These are phyloP conservation scores for Percopsis omiscomaycus DNA, from an alignment of 2,797 vertebrate species.

Conservation along the genomic window DNA sequence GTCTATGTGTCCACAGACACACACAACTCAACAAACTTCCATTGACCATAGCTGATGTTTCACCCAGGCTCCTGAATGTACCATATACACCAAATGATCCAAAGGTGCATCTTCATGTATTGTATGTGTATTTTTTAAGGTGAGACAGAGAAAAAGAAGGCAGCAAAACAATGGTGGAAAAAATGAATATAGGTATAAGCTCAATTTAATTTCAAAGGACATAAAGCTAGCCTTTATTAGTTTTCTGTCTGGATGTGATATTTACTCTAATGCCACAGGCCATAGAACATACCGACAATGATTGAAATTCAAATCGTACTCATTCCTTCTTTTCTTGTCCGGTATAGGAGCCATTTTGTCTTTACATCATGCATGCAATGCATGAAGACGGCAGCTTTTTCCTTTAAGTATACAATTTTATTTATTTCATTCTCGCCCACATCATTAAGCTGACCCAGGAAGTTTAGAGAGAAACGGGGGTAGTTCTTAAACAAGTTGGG, in stretches of 20 bases:
- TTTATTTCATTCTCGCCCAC: slow-evolving; percentile 7
- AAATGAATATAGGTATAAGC: slow-evolving; percentile 44
- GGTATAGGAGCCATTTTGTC: slow-evolving; percentile 49
- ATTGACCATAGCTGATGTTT: slow-evolving; percentile 45
- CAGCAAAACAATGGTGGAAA: slow-evolving; percentile 48
- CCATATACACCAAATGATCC: slow-evolving; percentile 49
- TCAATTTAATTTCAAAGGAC: slow-evolving; percentile 77
- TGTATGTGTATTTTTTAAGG: slow-evolving; percentile 44
- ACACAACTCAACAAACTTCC: slow-evolving; percentile 53
- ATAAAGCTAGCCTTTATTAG: slow-evolving; percentile 73
- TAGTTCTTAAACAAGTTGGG: slow-evolving; percentile 46
- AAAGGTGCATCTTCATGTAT: slow-evolving; percentile 50
- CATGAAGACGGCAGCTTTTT: no score
- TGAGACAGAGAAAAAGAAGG: slow-evolving; percentile 11
- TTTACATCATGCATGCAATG: neutral
- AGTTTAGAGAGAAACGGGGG: slow-evolving; percentile 26
- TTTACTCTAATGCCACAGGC: slow-evolving; percentile 54
- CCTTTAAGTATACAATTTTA: slow-evolving; percentile 23
- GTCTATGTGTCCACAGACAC: slow-evolving; percentile 20
- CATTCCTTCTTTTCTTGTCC: slow-evolving; percentile 3
- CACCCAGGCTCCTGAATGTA: slow-evolving; percentile 30
- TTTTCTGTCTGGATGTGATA: slow-evolving; percentile 50
- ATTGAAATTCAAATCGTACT: slow-evolving; percentile 64
- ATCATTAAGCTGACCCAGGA: slow-evolving; percentile 36
- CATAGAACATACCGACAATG: slow-evolving; percentile 47